Evolutionary conservation across 2,113 vertebrate genomes (phyloP), one percentile per base, ranked within the genome.

Genomic region (Pitta sordida): DNA sequence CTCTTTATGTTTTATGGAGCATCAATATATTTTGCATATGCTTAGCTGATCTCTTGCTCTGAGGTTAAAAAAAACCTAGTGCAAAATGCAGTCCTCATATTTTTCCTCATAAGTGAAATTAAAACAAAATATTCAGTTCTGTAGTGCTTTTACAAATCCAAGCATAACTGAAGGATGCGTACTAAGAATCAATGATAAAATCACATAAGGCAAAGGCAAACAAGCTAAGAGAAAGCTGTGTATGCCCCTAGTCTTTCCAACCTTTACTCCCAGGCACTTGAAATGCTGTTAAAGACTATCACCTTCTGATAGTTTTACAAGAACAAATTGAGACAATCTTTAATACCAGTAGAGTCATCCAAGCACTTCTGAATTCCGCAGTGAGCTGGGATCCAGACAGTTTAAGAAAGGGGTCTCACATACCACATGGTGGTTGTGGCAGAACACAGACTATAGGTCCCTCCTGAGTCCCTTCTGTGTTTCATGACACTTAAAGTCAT

Each of bases 51-150:
- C 64, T 65, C 53, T 83, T 94, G 30, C 65, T 89, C 56, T 59
- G 59, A 91, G 12, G 65, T 76, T 37, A 93, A 29, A 59, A 37
- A 36, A 49, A 82, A 78, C 90, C 37, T 39, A 67, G 43, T 23
- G 29, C 34, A 94, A 94, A 96, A 91, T 27, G 51, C 27, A 88
- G 73, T 80, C 80, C 43, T 74, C 96, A 18, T 46, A 15, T 81
- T 78, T 91, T 70, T 46, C 46, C 81, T 96, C 58, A 56, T 51
- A 96, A 94, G 86, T 74, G 32, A 96, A 95, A 80, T 48, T 3
- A 87, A 91, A 80, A 20, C 19, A 74, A 80, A 90, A 53, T 75
- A 93, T 64, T 90, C 70, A 41, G 8, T 6, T 29, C 46, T 68
- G 26, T 53, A 59, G 32, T 55, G 55, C 49, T 93, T 91, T 78